Evolutionary conservation across 2,113 vertebrate genomes (phyloP), one percentile per base, ranked within the genome.

Genomic region (Archocentrus centrarchus): DNA sequence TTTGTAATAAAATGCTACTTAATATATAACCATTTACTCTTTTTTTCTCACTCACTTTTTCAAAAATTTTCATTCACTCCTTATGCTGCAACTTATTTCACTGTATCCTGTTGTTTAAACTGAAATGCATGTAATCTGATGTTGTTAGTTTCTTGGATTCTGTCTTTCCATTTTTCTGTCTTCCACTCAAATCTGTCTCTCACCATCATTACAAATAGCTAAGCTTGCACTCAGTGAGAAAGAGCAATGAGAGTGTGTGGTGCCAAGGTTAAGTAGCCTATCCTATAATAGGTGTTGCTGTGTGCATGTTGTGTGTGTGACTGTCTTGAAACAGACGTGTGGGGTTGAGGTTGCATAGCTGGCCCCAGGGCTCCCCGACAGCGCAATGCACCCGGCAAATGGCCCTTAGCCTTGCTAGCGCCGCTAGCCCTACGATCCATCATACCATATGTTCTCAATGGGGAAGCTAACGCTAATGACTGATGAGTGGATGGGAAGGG

Each of bases 381-480:
- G 95, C 64, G 92, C 90, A 79, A 88, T 88, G 93, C 93, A 94
- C 91, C 92, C 93, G 93, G 96, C 95, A 96, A 96, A 96, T 96
- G 94, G 96, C 95, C 95, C 95, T 96, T 96, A 96, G 95, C 95
- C 94, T 95, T 90, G 89, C 95, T 95, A 96, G 94, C 86, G 89
- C 95, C 91, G 86, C 94, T 95, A 96, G 95, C 95, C 90, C 95
- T 93, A 53, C 92, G 84, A 96, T 96, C 95, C 96, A 96, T 96
- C 96, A 96, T 94, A 95, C 95, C 96, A 96, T 96, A 96, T 96
- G 96, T 93, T 96, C 96, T 96, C 96, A 95, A 95, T 95, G 93
- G 95, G 96, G 96, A 96, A 91, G 94, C 95, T 95, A 92, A 94
- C 91, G 93, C 93, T 96, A 96, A 96, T 96, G 96, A 96, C 93